phyloP scores from a whole-genome alignment of 2,113 vertebrate genomes.

The Gobiocypris rarus region DNA sequence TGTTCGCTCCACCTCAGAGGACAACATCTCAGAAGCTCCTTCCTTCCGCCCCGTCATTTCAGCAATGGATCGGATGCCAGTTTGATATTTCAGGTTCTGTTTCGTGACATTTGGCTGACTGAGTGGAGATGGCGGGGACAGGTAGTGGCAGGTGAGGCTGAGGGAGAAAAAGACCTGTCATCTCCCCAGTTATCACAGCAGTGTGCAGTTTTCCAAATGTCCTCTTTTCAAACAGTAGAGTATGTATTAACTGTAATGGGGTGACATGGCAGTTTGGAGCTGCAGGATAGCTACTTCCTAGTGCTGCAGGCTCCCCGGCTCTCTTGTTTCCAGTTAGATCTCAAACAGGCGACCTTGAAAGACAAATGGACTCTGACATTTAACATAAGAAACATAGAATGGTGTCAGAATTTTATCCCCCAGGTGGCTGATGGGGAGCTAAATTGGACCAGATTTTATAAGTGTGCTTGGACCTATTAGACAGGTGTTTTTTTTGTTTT shows the following conservation, averaged over 20 bases:
- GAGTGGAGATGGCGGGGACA: slow-evolving; percentile 71
- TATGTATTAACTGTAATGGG: slow-evolving; percentile 70
- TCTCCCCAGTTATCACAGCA: slow-evolving; percentile 71
- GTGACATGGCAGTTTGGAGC: slow-evolving; percentile 61
- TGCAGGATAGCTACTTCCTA: slow-evolving; percentile 53
- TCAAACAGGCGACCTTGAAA: slow-evolving; percentile 21
- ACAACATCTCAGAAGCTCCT: slow-evolving; percentile 61
- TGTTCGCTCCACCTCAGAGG: slow-evolving; percentile 62
- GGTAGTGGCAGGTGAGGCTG: slow-evolving; percentile 67
- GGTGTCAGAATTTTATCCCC: slow-evolving; percentile 15
- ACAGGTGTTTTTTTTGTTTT: background rate
- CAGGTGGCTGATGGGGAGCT: background rate
- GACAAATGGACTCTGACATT: slow-evolving; percentile 48
- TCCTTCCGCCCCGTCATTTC: slow-evolving; percentile 63
- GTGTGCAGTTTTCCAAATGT: slow-evolving; percentile 68
- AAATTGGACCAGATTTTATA: background rate
- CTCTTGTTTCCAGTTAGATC: slow-evolving; percentile 18
- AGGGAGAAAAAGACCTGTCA: slow-evolving; percentile 62
- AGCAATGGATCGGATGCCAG: slow-evolving; percentile 70
- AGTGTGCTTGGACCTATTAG: background rate
- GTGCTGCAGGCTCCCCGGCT: background rate
- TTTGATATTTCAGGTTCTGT: slow-evolving; percentile 76
- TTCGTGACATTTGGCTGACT: slow-evolving; percentile 79
- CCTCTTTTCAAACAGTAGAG: slow-evolving; percentile 65
- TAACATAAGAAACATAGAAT: slow-evolving; percentile 30